These are phyloP conservation scores for Glossophaga mutica DNA, from an alignment of 2,797 vertebrate genomes.

Conservation along the genomic window DNA sequence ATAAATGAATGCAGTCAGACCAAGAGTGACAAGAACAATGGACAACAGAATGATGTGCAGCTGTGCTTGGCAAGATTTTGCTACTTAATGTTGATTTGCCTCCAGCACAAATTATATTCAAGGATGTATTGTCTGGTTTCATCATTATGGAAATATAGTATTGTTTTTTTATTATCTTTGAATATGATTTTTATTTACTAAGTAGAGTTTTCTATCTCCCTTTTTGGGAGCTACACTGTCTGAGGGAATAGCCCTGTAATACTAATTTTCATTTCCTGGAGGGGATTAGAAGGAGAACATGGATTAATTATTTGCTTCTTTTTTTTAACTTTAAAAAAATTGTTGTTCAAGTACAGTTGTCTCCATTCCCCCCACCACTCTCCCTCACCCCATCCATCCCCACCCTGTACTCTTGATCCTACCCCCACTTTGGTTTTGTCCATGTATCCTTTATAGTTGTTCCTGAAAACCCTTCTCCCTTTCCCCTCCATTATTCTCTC, in stretches of 20 bases:
- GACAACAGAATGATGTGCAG: neutral
- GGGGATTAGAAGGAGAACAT: neutral
- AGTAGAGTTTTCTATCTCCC: neutral
- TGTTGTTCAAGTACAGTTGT: no score
- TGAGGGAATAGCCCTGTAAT: neutral
- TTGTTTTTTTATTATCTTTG: neutral
- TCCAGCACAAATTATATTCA: neutral
- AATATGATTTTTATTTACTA: constrained; percentile 6
- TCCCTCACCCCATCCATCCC: no score
- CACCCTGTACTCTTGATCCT: no score
- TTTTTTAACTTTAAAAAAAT: no score
- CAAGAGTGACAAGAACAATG: neutral
- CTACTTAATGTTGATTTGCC: neutral
- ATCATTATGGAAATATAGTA: neutral
- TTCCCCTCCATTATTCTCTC: no score
- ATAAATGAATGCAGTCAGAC: neutral
- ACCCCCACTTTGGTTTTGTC: no score
- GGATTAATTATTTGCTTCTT: neutral
- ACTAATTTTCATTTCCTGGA: neutral
- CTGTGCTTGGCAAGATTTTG: neutral
- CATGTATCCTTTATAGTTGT: no score
- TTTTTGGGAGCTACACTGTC: neutral
- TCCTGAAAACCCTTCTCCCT: no score
- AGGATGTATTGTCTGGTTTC: neutral
- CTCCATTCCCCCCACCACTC: no score